phyloP scores from a whole-genome alignment of 2,888 invertebrate species.

The Apodemia zela region DNA sequence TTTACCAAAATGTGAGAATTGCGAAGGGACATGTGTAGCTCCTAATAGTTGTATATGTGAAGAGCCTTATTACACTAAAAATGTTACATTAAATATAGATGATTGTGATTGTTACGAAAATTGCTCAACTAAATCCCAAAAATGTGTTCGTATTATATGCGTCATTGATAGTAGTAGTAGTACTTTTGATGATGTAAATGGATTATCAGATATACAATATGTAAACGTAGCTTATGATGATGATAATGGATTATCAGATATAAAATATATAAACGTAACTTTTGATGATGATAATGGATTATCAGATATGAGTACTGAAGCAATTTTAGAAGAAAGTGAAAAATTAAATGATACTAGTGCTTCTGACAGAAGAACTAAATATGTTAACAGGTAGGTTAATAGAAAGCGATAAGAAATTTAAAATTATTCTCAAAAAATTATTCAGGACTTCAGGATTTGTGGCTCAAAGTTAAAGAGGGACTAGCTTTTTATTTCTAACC shows the following conservation, averaged over 20 bases:
- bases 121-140: conserved; percentile 21
- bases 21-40: conserved; percentile 33
- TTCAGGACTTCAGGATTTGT: background rate
- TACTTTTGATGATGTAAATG: conserved; percentile 4
- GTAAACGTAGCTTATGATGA: conserved; percentile 1
- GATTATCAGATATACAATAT: background rate
- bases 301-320: background rate
- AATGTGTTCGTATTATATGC: conserved; percentile 30
- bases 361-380: background rate
- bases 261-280: background rate
- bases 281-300: conserved; percentile 9
- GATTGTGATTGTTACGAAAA: conserved; percentile 26
- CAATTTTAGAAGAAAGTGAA: background rate
- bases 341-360: background rate
- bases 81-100: conserved; percentile 21
- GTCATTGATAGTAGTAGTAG: conserved; percentile 6
- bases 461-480: too few relatives aligned
- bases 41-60: conserved; percentile 55
- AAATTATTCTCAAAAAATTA: background rate
- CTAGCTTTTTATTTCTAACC: too few relatives aligned
- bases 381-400: background rate
- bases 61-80: conserved; percentile 30
- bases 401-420: too few relatives aligned
- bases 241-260: background rate
- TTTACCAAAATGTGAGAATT: conserved; percentile 32